A percentile compares a stretch with the other conserved stretches of the same genome.
phyloP scores from a whole-genome alignment of 2,113 vertebrate species.

The Chloropsis hardwickii region DNA sequence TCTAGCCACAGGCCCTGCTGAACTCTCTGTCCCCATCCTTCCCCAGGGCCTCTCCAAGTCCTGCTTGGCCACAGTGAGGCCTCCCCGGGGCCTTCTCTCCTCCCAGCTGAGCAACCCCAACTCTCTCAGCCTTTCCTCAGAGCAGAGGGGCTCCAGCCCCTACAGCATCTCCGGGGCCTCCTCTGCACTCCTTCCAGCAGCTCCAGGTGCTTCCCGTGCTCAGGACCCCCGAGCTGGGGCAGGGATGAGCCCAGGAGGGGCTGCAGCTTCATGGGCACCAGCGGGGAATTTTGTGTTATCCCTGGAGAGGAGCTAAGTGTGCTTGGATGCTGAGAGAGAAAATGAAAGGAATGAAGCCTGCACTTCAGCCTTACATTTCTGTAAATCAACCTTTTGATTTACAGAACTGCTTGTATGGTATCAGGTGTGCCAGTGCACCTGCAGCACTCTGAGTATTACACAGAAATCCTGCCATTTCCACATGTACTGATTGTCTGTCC shows the following conservation, averaged over 20 bases:
- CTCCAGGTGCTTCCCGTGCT: background rate
- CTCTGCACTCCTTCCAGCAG: background rate
- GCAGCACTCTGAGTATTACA: background rate
- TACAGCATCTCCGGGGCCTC: background rate
- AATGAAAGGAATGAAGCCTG: background rate
- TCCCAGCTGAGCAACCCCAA: background rate
- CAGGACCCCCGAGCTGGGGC: background rate
- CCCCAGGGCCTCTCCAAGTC: background rate
- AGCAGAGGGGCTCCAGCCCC: background rate
- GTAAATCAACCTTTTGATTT: background rate
- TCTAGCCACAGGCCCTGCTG: background rate
- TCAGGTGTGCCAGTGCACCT: background rate
- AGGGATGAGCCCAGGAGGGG: background rate
- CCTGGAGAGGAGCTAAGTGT: fast-evolving
- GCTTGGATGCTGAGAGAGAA: background rate
- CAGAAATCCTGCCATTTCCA: background rate
- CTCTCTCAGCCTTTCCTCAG: background rate
- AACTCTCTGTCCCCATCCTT: background rate
- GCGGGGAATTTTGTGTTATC: background rate
- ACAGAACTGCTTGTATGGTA: background rate
- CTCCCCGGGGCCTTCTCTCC: background rate
- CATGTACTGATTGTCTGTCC: fast-evolving
- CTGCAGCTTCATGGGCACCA: background rate
- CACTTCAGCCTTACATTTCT: background rate
- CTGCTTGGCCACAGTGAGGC: fast-evolving